Conservation (phyloP, 2,888 invertebrate species). For the Tenodera sinensis region DNA sequence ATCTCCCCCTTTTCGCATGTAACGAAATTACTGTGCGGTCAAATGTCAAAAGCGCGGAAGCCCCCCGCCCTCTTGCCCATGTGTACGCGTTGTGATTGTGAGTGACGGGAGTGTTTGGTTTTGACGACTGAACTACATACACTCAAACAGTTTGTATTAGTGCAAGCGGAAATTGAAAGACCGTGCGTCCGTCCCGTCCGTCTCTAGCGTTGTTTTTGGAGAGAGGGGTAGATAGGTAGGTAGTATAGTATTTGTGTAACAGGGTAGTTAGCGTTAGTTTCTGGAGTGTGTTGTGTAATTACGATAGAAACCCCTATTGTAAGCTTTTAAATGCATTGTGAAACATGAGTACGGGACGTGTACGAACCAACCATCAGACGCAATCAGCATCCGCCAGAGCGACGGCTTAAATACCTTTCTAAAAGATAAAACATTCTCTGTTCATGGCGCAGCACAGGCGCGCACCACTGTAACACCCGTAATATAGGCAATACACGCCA, state of each 20-base stretch:
- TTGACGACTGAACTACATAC: background rate
- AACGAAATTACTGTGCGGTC: constrained; percentile 20
- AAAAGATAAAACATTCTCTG: too few relatives aligned
- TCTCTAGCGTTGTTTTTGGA: background rate
- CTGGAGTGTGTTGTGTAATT: background rate
- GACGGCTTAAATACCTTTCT: background rate
- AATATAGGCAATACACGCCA: too few relatives aligned
- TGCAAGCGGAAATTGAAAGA: background rate
- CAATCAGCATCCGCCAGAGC: background rate
- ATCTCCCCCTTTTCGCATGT: background rate
- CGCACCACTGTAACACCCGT: too few relatives aligned
- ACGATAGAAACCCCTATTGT: background rate
- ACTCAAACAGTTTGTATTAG: background rate
- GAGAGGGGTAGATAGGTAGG: too few relatives aligned
- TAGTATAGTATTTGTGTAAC: background rate
- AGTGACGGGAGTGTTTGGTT: background rate
- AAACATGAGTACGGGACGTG: background rate
- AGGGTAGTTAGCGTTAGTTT: background rate
- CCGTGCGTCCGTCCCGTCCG: too few relatives aligned
- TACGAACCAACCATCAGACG: background rate
- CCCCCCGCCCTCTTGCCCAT: background rate
- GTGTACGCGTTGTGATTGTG: background rate
- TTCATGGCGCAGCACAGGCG: too few relatives aligned
- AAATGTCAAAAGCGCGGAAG: constrained; percentile 17
- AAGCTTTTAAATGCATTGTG: background rate